phyloP scores from a whole-genome alignment of 2,888 invertebrate genomes.

The Ectobius pallidus region DNA sequence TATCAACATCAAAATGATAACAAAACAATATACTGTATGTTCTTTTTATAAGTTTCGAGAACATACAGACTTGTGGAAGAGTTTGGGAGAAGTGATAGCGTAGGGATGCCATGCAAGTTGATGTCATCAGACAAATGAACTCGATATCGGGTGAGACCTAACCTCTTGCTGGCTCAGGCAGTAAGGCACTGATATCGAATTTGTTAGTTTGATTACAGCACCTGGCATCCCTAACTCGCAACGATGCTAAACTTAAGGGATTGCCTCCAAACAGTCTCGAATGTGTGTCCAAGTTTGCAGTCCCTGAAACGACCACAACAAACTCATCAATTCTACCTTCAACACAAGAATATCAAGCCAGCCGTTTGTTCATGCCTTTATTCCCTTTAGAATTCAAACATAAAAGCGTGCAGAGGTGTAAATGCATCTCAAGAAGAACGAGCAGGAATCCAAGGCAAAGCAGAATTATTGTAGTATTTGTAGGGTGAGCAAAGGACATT shows the following conservation, averaged over 20 bases:
- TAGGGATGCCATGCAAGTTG: slow-evolving; percentile 18
- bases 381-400: too few species aligned
- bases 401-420: too few species aligned
- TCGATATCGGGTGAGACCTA: slow-evolving; percentile 10
- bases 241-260: slow-evolving; percentile 59
- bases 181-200: slow-evolving; percentile 25
- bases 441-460: too few species aligned
- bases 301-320: slow-evolving; percentile 60
- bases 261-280: slow-evolving; percentile 73
- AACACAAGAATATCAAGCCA: too few species aligned
- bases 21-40: too few species aligned
- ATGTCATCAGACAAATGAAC: slow-evolving; percentile 19
- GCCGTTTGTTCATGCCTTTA: too few species aligned
- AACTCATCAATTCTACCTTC: too few species aligned
- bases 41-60: too few species aligned
- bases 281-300: slow-evolving; percentile 79
- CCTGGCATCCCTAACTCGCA: slow-evolving; percentile 10
- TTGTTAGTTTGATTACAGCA: slow-evolving; percentile 9
- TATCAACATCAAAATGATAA: too few species aligned
- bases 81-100: background rate
- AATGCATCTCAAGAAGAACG: too few species aligned
- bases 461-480: too few species aligned
- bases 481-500: too few species aligned
- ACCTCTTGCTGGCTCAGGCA: background rate
- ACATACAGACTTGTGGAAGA: background rate